These are phyloP conservation scores for Leptopilina myrica DNA, from an alignment of 2,888 invertebrate genomes.

Conservation along the genomic window DNA sequence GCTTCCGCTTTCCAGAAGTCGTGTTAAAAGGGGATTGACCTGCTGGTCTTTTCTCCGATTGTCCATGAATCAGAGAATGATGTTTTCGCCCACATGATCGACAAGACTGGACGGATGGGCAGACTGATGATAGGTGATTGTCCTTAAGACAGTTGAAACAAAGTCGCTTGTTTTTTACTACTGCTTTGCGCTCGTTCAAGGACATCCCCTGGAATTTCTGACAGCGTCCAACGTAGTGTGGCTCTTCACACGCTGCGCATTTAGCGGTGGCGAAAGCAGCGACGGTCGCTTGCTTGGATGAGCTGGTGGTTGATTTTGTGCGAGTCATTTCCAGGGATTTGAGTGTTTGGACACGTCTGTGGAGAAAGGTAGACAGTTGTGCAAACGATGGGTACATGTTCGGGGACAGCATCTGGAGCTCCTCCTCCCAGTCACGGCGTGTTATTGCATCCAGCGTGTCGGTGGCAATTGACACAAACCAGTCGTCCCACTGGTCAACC, in stretches of 20 bases:
- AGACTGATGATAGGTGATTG: neutral
- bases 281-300: neutral
- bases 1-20: neutral
- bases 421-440: conserved; percentile 36
- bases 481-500: conserved; percentile 26
- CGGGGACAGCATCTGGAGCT: neutral
- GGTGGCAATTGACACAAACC: conserved; percentile 17
- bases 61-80: conserved; percentile 18
- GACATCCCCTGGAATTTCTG: neutral
- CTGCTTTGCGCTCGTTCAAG: neutral
- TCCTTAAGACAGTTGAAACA: conserved; percentile 24
- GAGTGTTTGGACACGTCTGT: neutral
- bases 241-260: neutral
- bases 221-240: conserved; percentile 21
- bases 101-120: neutral
- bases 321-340: neutral
- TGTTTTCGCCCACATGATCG: neutral
- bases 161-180: neutral
- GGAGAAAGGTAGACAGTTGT: conserved; percentile 2
- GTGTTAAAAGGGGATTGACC: neutral
- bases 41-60: neutral
- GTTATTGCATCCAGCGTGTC: conserved; percentile 12
- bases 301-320: neutral
- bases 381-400: neutral
- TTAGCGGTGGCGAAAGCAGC: neutral